phyloP scores from a whole-genome alignment of 2,888 invertebrate species.

The Agrenia bidenticulata region DNA sequence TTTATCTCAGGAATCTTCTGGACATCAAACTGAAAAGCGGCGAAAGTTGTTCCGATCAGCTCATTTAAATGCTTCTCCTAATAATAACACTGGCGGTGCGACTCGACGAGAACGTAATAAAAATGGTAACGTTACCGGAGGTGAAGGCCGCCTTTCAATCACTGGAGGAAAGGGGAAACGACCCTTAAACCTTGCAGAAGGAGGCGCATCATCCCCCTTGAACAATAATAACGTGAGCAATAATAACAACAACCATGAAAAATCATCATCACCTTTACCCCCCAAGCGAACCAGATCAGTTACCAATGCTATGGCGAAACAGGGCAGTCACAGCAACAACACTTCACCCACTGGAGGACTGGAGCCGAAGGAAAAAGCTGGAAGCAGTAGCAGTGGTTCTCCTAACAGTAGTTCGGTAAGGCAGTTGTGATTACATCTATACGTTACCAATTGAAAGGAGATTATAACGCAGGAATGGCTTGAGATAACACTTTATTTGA shows the following conservation, averaged over 20 bases:
- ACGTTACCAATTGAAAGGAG: too few relatives aligned
- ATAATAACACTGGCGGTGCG: not conserved
- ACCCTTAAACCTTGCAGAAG: not conserved
- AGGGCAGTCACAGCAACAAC: slow-evolving; percentile 21
- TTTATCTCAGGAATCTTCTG: not conserved
- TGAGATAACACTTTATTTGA: not conserved
- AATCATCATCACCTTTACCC: slow-evolving; percentile 35
- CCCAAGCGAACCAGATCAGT: slow-evolving; percentile 49
- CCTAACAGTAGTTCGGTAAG: slow-evolving; percentile 25
- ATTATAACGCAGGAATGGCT: not conserved
- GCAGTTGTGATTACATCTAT: not conserved
- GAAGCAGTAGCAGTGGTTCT: slow-evolving; percentile 5
- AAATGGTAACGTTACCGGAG: slow-evolving; percentile 9
- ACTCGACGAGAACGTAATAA: not conserved
- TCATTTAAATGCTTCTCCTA: slow-evolving; percentile 13
- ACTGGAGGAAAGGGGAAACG: slow-evolving; percentile 9
- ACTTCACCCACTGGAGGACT: slow-evolving; percentile 9
- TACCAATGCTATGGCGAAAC: slow-evolving; percentile 44
- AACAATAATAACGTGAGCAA: slow-evolving; percentile 37
- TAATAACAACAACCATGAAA: slow-evolving; percentile 37
- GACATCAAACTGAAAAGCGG: slow-evolving; percentile 11
- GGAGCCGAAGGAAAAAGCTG: not conserved
- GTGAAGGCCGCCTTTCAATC: slow-evolving; percentile 6
- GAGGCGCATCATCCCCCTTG: slow-evolving; percentile 15
- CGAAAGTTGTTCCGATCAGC: slow-evolving; percentile 13